These are phyloP conservation scores for Trachemys scripta DNA, from an alignment of 2,113 vertebrate genomes.

Conservation along the genomic window DNA sequence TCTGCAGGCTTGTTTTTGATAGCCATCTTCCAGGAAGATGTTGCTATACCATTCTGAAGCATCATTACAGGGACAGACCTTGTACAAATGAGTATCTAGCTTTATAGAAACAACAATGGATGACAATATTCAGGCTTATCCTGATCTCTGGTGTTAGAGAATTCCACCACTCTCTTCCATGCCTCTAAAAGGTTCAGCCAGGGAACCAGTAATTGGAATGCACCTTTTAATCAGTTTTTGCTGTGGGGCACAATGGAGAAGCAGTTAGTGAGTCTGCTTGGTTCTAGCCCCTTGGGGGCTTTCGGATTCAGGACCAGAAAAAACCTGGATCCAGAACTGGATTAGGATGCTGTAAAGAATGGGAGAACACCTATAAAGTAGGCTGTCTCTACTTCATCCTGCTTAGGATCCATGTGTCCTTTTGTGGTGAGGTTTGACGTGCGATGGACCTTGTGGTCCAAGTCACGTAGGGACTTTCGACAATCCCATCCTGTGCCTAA, in stretches of 20 bases:
- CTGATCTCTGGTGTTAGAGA: neutral
- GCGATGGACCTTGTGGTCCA: neutral
- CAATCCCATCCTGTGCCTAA: neutral
- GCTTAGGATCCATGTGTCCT: neutral
- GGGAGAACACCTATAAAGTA: rapidly evolving
- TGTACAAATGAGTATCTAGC: too few species aligned
- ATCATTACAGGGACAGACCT: too few species aligned
- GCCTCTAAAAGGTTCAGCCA: neutral
- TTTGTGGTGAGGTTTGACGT: neutral
- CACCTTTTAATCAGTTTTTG: neutral
- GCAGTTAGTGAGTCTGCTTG: neutral
- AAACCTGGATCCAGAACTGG: neutral
- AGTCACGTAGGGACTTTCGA: neutral
- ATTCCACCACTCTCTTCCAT: neutral
- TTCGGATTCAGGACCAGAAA: neutral
- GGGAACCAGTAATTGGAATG: neutral
- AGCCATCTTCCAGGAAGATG: too few species aligned
- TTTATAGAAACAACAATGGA: too few species aligned
- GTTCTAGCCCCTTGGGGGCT: neutral
- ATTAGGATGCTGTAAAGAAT: neutral
- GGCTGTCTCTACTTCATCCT: neutral
- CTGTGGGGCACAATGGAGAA: neutral
- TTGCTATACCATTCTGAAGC: too few species aligned
- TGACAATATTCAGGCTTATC: neutral
- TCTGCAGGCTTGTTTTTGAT: too few species aligned